Evolutionary conservation across 2,113 vertebrate genomes (phyloP).

Genomic region (Gracilinanus agilis): DNA sequence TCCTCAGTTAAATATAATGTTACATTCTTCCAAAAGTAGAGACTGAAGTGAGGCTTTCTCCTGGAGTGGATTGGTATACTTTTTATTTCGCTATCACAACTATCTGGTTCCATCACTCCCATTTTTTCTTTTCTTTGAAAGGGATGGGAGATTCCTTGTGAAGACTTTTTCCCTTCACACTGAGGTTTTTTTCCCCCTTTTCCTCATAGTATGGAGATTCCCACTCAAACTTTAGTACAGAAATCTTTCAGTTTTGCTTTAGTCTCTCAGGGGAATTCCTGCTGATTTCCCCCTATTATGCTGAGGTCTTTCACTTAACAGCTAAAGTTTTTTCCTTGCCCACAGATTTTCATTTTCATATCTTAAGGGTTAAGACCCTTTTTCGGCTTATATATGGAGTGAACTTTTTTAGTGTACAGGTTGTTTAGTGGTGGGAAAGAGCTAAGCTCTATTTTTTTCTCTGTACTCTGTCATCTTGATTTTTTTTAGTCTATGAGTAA

Average conservation of each 20-base stretch:
- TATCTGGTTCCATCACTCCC: neutral
- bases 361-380: neutral
- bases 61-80: too few species aligned
- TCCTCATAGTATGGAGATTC: neutral
- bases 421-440: neutral
- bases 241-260: neutral
- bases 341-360: neutral
- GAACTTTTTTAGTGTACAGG: too few species aligned
- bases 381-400: neutral
- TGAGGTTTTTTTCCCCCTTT: too few species aligned
- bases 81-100: neutral
- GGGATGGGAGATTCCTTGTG: neutral
- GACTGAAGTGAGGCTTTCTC: neutral
- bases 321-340: neutral
- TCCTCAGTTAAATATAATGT: neutral
- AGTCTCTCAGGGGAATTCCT: neutral
- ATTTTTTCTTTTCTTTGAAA: neutral
- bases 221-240: neutral
- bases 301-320: neutral
- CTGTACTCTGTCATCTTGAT: neutral
- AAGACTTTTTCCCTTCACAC: neutral
- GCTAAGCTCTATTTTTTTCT: neutral
- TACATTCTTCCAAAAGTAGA: neutral
- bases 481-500: too few species aligned
- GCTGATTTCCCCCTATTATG: neutral